Percentiles rank a stretch among this genome's conserved stretches.
Evolutionary conservation across 2,113 vertebrate genomes (phyloP).

Genomic region (Mohoua ochrocephala): DNA sequence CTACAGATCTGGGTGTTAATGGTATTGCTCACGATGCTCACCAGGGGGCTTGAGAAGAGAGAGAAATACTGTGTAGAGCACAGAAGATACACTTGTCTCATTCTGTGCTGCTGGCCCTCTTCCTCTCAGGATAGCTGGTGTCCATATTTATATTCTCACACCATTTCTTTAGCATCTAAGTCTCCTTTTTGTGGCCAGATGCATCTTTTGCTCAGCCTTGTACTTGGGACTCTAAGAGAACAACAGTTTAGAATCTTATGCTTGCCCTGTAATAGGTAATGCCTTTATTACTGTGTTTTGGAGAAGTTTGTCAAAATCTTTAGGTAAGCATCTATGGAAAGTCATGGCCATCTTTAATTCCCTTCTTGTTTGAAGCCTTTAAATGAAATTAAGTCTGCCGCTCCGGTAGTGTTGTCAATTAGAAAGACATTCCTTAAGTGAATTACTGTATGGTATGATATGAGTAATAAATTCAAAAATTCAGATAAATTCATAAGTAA

Average conservation of each 20-base stretch:
- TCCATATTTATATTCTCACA: neutral
- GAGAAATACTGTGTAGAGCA: neutral
- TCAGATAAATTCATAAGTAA: neutral
- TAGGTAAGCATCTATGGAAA: neutral
- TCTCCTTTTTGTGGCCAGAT: neutral
- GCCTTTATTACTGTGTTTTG: neutral
- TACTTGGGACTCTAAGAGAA: neutral
- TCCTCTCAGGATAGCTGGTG: neutral
- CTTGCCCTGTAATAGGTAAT: neutral
- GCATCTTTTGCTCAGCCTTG: neutral
- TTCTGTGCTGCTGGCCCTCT: neutral
- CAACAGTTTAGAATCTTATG: neutral
- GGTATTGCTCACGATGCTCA: fast-evolving
- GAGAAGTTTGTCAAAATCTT: neutral
- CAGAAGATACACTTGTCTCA: neutral
- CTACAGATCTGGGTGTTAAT: neutral
- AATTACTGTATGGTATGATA: neutral
- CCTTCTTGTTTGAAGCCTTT: neutral
- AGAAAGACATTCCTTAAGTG: neutral
- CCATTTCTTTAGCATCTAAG: neutral
- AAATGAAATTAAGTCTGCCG: neutral
- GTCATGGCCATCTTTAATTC: neutral
- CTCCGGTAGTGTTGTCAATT: neutral
- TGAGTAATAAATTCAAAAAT: neutral
- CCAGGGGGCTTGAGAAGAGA: neutral